Percentiles rank a stretch among this genome's conserved stretches.
Conservation (phyloP, 2,113 vertebrate genomes). For the Cheilinus undulatus region DNA sequence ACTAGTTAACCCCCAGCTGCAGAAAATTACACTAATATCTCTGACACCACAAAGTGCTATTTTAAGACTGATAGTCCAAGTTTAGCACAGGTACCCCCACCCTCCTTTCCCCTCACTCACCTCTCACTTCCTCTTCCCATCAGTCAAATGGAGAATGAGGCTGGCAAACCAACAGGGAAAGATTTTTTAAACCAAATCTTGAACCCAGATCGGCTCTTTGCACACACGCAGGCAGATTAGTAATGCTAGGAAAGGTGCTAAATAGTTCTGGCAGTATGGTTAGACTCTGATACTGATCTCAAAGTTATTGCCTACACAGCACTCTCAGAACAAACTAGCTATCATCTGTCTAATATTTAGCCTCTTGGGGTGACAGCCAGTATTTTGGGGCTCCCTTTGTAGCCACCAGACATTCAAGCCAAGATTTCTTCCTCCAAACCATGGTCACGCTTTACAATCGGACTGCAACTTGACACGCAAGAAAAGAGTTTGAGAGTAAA, state of each 20-base stretch:
- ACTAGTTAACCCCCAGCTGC: slow-evolving; percentile 42
- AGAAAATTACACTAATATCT: slow-evolving; percentile 26
- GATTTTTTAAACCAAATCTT: slow-evolving; percentile 47
- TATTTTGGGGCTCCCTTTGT: neutral
- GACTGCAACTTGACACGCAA: neutral
- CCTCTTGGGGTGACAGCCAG: neutral
- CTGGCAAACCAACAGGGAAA: slow-evolving; percentile 41
- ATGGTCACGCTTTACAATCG: neutral
- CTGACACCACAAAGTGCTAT: slow-evolving; percentile 24
- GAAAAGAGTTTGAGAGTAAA: neutral
- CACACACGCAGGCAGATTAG: slow-evolving; percentile 3
- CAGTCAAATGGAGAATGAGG: slow-evolving; percentile 12
- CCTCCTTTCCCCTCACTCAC: slow-evolving; percentile 31
- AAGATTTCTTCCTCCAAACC: neutral
- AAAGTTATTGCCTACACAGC: slow-evolving; percentile 24
- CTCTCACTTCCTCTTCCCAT: slow-evolving; percentile 42
- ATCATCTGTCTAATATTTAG: neutral
- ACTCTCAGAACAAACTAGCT: neutral
- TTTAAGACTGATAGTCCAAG: slow-evolving; percentile 33
- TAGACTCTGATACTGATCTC: slow-evolving; percentile 42
- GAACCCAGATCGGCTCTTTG: slow-evolving; percentile 39
- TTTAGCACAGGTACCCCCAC: slow-evolving; percentile 15
- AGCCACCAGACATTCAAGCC: neutral
- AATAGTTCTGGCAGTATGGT: slow-evolving; percentile 21
- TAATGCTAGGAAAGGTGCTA: slow-evolving; percentile 2